phyloP scores from a whole-genome alignment of 2,797 vertebrate species.

The Percopsis omiscomaycus region DNA sequence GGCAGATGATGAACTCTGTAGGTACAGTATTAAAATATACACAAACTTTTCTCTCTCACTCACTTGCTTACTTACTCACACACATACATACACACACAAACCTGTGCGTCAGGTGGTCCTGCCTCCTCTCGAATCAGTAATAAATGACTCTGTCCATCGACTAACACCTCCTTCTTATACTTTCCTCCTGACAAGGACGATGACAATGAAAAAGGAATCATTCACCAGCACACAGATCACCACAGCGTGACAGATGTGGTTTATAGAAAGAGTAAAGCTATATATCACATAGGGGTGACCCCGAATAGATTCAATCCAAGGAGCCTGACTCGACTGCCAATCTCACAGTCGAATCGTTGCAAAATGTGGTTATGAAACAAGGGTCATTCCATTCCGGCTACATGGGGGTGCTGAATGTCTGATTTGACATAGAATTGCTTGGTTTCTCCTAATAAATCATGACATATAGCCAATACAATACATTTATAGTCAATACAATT shows the following conservation, averaged over 20 bases:
- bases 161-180: constrained; percentile 91
- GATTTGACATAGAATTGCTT: no score
- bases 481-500: no score
- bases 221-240: constrained; percentile 7
- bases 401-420: no score
- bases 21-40: neutral
- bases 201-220: constrained; percentile 25
- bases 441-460: no score
- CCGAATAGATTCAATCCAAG: neutral
- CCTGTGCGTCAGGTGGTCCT: constrained; percentile 88
- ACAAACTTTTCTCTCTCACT: constrained; percentile 4
- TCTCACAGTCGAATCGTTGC: no score
- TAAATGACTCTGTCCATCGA: constrained; percentile 92
- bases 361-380: no score
- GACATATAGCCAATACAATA: no score
- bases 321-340: no score
- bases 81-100: constrained; percentile 24
- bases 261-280: constrained; percentile 1
- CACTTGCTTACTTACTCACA: neutral
- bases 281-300: neutral
- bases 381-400: no score
- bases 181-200: constrained; percentile 79
- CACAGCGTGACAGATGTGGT: constrained; percentile 5
- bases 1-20: neutral
- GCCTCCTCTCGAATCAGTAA: constrained; percentile 92